Evolutionary conservation across 2,888 invertebrate species (phyloP), one percentile per base, ranked within the genome.

Genomic region (Chrysolina oricalcia): DNA sequence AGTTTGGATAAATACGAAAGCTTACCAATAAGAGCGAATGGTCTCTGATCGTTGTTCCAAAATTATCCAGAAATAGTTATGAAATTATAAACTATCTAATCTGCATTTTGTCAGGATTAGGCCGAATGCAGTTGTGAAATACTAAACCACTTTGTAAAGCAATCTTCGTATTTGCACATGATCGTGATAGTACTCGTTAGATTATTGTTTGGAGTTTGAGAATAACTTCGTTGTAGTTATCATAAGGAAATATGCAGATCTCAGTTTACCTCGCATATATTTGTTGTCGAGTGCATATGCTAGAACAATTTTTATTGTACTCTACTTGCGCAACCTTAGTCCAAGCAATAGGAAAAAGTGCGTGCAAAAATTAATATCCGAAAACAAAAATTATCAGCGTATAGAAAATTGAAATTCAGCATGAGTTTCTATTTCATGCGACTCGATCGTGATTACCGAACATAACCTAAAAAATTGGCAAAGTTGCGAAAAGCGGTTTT

Each of bases 181-280:
- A 15, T 17, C 35, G 76, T 76, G 50, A 70, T 59, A n/a, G 46
- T 64, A 59, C 59, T 8, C 23, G n/a, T 59, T 64, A 73, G 73
- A 70, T 66, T 76, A 73, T 43, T 73, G 21, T 17, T 46, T 23
- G 70, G 66, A 70, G 17, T 75, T 41, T 66, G 65, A 13, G 53
- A 53, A 21, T 53, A 21, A 21, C 21, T 53, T 53, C 19, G 21
- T 53, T 21, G 10, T 2, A 8, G 21, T 53, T 11, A 53, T 21
- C 10, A 53, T 53, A 53, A 43, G 15, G 15, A 11, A 53, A 11
- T 13, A 53, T 13, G 21, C 21, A 11, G 13, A 11, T 17, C 21
- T 21, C 5, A 19, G 21, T 53, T 5, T 21, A 13, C 13, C 21
- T 10, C 5, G 21, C 21, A 21, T 15, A 43, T 43, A 13, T 43